Percentiles rank a stretch among this genome's conserved stretches.
Evolutionary conservation across 1,140 invertebrate species (phyloP).

Genomic region (Dryas iulia): DNA sequence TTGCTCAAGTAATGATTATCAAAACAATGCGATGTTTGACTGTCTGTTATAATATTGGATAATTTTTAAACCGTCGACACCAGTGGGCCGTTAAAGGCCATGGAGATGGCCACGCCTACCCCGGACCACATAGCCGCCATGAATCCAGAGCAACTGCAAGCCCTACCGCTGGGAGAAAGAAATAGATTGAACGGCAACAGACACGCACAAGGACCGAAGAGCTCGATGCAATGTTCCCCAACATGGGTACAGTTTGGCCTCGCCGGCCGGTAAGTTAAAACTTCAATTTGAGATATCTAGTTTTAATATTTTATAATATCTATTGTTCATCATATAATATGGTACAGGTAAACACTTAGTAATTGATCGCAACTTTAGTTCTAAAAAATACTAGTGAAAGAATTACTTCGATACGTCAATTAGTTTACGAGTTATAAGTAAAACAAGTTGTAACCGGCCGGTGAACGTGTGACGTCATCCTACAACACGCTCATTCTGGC

Average conservation of each 20-base stretch:
- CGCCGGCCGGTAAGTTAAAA: constrained; percentile 89
- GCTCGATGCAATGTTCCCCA: constrained; percentile 98
- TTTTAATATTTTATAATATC: constrained; percentile 29
- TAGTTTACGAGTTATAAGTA: too few species aligned
- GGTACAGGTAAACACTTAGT: constrained; percentile 50
- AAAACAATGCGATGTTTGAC: too few species aligned
- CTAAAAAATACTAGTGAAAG: too few species aligned
- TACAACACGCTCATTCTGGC: too few species aligned
- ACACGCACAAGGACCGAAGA: constrained; percentile 98
- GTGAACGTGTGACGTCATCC: too few species aligned
- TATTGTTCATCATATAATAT: constrained; percentile 23
- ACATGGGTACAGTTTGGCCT: constrained; percentile 97
- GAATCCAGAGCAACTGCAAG: constrained; percentile 99
- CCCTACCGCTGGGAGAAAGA: constrained; percentile 99
- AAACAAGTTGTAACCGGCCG: too few species aligned
- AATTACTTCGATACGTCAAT: too few species aligned
- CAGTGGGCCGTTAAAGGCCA: constrained; percentile 97
- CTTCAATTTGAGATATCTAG: constrained; percentile 31
- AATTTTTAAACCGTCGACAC: constrained; percentile 85
- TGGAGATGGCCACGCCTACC: constrained; percentile 98
- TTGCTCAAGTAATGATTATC: too few species aligned
- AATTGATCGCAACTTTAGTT: constrained; percentile 71
- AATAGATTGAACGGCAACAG: constrained; percentile 98
- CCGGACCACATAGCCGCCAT: constrained; percentile 97
- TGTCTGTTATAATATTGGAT: constrained; percentile 17